These are phyloP conservation scores for Nanger granti DNA, from an alignment of 2,113 vertebrate species.

Conservation along the genomic window DNA sequence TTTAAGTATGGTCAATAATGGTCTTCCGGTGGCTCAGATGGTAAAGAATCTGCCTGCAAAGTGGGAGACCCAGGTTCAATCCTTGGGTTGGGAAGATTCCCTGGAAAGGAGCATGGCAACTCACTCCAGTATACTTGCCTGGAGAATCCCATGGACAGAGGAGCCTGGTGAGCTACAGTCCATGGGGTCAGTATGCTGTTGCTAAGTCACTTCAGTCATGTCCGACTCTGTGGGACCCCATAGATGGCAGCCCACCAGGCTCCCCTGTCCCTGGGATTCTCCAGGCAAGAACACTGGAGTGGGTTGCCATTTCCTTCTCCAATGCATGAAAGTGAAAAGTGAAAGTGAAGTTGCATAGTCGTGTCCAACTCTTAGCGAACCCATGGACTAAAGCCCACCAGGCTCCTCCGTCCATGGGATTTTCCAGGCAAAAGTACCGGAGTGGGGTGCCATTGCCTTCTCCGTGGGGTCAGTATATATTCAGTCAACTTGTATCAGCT, in stretches of 20 bases:
- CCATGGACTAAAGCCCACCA: no score
- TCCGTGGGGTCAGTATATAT: background rate
- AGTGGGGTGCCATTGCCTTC: no score
- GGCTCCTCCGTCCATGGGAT: no score
- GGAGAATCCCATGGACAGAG: background rate
- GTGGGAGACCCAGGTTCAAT: background rate
- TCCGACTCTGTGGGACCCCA: no score
- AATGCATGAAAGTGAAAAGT: no score
- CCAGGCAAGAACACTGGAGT: no score
- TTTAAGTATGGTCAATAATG: background rate
- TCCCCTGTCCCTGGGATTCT: no score
- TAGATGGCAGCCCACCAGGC: no score
- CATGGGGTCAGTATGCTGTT: background rate
- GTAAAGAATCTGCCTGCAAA: background rate
- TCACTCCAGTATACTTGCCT: background rate
- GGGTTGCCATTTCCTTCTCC: background rate
- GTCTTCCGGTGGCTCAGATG: rapidly evolving
- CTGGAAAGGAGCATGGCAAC: background rate
- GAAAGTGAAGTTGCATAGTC: no score
- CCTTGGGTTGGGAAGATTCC: background rate
- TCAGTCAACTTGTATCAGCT: background rate
- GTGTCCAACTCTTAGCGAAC: no score
- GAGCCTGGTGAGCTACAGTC: background rate
- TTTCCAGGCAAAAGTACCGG: no score
- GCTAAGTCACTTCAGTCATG: no score